Conservation (phyloP, 2,888 invertebrate species). For the Hydropsyche betteni region DNA sequence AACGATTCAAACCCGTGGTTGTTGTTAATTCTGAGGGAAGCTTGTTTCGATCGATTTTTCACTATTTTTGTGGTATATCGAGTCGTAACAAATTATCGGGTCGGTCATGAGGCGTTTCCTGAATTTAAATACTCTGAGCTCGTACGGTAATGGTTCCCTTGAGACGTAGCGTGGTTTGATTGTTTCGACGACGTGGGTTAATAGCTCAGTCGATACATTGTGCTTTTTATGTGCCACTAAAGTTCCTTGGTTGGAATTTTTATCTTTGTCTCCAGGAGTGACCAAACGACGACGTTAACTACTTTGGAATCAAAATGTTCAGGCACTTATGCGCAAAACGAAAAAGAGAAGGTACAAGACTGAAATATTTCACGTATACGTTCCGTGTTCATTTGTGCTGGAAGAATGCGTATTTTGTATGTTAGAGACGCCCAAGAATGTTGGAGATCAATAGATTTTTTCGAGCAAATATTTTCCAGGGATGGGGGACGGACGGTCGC, state of each 20-base stretch:
- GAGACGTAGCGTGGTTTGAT: slow-evolving; percentile 43
- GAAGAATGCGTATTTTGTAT: background rate
- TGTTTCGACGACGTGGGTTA: slow-evolving; percentile 36
- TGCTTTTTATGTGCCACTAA: slow-evolving; percentile 19
- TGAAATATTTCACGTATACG: too few species aligned
- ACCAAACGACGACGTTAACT: background rate
- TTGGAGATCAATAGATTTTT: slow-evolving; percentile 18
- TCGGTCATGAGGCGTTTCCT: slow-evolving; percentile 37
- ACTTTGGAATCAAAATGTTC: background rate
- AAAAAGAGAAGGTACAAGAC: too few species aligned
- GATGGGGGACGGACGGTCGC: background rate
- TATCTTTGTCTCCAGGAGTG: background rate
- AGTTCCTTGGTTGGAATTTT: background rate
- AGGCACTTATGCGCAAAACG: background rate
- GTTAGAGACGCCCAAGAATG: background rate
- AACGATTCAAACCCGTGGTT: too few species aligned
- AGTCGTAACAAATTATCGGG: slow-evolving; percentile 47
- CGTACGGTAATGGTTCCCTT: slow-evolving; percentile 38
- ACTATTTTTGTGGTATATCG: background rate
- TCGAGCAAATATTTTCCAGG: slow-evolving; percentile 23
- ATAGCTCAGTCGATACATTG: slow-evolving; percentile 40
- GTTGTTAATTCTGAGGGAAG: background rate
- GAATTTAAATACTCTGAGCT: slow-evolving; percentile 47
- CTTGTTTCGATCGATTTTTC: too few species aligned
- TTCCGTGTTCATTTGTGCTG: background rate